phyloP scores from a whole-genome alignment of 2,113 vertebrate genomes.

The Litocranius walleri region DNA sequence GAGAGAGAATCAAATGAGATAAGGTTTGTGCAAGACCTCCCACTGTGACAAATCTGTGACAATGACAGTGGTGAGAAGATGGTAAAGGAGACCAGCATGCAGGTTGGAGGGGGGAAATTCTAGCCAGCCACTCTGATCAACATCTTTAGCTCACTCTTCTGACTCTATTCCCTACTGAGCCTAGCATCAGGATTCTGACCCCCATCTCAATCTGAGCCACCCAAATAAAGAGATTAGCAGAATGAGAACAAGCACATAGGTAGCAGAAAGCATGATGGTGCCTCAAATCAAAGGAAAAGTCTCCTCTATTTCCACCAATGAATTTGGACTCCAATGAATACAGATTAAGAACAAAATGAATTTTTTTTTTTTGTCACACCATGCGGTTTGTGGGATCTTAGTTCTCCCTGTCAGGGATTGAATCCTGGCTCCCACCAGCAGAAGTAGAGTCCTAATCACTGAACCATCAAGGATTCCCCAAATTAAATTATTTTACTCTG shows the following conservation, averaged over 20 bases:
- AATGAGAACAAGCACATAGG: background rate
- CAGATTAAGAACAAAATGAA: background rate
- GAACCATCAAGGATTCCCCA: background rate
- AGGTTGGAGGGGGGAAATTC: background rate
- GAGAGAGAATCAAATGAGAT: background rate
- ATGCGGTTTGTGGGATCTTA: background rate
- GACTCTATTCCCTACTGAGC: background rate
- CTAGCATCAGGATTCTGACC: background rate
- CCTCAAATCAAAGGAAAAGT: background rate
- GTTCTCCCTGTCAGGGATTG: background rate
- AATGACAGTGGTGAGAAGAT: background rate
- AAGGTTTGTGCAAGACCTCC: background rate
- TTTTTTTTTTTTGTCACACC: background rate
- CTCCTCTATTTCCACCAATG: background rate
- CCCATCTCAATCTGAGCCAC: background rate
- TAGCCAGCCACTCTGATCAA: background rate
- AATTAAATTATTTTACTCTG: background rate
- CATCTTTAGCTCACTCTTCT: background rate
- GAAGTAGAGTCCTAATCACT: background rate
- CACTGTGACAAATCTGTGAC: background rate
- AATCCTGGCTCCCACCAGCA: background rate
- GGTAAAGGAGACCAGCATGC: background rate
- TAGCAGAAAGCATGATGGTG: background rate
- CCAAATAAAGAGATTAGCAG: background rate
- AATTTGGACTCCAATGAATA: background rate